phyloP scores from a whole-genome alignment of 2,797 vertebrate species.

The Macropodus opercularis region DNA sequence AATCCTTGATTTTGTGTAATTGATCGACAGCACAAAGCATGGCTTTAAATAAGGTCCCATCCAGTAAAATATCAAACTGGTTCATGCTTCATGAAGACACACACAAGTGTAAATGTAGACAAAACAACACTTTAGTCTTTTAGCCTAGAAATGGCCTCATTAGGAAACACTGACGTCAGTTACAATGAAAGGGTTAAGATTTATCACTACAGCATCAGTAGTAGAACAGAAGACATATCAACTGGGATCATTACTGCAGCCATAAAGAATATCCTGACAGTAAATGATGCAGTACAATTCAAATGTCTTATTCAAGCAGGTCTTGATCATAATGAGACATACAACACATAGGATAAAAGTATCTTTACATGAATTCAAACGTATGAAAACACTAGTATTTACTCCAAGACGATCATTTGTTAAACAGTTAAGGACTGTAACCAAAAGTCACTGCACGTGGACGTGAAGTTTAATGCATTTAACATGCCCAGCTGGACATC shows the following conservation, averaged over 20 bases:
- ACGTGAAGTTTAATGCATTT: not conserved
- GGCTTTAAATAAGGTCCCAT: not conserved
- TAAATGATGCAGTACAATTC: not conserved
- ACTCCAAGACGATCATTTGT: not conserved
- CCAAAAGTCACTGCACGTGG: not conserved
- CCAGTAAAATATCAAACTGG: not conserved
- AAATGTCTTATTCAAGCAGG: too few species aligned
- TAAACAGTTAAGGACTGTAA: not conserved
- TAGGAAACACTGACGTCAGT: too few species aligned
- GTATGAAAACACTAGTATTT: not conserved
- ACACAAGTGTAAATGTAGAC: not conserved
- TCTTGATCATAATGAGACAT: too few species aligned
- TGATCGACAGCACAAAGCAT: conserved; percentile 2
- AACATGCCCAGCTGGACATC: not conserved
- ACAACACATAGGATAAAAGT: too few species aligned
- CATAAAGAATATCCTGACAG: not conserved
- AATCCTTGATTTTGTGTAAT: not conserved
- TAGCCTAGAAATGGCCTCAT: not conserved
- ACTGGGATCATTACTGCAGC: too few species aligned
- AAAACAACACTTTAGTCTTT: not conserved
- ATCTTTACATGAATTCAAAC: not conserved
- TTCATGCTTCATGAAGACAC: conserved; percentile 25
- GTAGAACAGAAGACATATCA: not conserved
- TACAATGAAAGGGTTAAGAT: not conserved
- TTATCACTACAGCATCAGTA: not conserved